Conservation (phyloP, 1,140 invertebrate genomes). For the Anthonomus grandis region DNA sequence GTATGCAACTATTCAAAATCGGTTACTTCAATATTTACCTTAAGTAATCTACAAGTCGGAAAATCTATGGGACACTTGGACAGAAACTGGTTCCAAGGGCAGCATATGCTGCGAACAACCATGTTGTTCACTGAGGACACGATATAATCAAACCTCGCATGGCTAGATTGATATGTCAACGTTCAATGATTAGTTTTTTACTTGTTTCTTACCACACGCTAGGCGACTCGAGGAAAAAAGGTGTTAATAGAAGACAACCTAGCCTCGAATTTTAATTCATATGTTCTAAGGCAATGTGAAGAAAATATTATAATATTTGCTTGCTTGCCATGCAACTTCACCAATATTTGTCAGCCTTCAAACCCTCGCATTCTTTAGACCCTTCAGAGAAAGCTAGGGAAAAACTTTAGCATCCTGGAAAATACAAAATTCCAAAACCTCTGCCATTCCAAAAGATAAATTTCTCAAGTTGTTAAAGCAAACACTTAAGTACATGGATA, state of each 20-base stretch:
- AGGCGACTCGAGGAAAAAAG: conserved; percentile 6
- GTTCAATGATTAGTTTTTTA: conserved; percentile 1
- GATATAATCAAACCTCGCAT: neutral
- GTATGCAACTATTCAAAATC: neutral
- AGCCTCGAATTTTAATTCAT: conserved; percentile 2
- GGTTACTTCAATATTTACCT: neutral
- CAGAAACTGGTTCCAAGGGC: neutral
- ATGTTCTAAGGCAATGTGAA: conserved; percentile 8
- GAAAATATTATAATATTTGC: conserved; percentile 7
- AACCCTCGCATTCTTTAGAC: neutral
- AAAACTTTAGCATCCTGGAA: too few relatives aligned
- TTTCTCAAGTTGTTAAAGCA: too few relatives aligned
- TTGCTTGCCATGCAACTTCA: conserved; percentile 1
- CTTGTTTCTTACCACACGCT: conserved; percentile 7
- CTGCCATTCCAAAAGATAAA: conserved; percentile 6
- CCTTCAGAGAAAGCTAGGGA: neutral
- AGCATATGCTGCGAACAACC: conserved; percentile 4
- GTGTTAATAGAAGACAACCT: too few relatives aligned
- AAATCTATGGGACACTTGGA: neutral
- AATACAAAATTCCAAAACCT: conserved; percentile 14
- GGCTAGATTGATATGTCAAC: conserved; percentile 4
- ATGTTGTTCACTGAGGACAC: conserved; percentile 3
- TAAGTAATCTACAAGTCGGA: neutral
- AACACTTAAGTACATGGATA: conserved; percentile 5
- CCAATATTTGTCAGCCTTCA: neutral